Conservation (phyloP, 2,888 invertebrate species). For the Acanthosepion lycidas region DNA sequence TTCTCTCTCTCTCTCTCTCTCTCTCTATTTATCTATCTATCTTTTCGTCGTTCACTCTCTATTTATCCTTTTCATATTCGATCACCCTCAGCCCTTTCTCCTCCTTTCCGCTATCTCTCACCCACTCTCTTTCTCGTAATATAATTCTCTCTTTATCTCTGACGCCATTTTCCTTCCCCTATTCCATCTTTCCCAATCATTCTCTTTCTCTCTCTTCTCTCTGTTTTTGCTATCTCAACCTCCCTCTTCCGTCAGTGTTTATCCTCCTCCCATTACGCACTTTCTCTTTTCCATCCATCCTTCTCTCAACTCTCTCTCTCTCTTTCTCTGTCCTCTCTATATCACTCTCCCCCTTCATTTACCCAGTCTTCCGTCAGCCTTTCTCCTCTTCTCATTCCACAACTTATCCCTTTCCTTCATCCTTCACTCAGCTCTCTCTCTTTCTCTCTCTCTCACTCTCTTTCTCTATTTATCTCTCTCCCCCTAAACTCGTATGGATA, state of each 20-base stretch:
- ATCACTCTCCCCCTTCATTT: neutral
- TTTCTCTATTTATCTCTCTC: too few relatives aligned
- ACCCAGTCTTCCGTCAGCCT: too few relatives aligned
- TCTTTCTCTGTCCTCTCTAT: too few relatives aligned
- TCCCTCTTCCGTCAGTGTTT: neutral
- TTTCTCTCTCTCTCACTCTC: too few relatives aligned
- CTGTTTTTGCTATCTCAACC: too few relatives aligned
- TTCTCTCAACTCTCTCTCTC: neutral
- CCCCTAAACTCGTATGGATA: too few relatives aligned
- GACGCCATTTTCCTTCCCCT: neutral
- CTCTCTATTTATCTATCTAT: neutral
- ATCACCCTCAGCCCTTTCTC: accelerated
- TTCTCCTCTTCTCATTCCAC: too few relatives aligned
- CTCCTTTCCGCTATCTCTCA: neutral
- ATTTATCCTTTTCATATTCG: neutral
- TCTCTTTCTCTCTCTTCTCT: neutral
- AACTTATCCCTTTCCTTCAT: too few relatives aligned
- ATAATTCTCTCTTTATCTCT: neutral
- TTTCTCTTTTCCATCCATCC: neutral
- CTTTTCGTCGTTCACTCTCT: neutral
- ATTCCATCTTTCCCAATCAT: neutral
- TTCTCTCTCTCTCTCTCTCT: neutral
- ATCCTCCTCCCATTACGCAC: neutral
- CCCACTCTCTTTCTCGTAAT: neutral
- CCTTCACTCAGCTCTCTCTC: too few relatives aligned